Evolutionary conservation across 2,888 invertebrate species (phyloP), one percentile per base, ranked within the genome.

Genomic region (Drosophila quasianomalipes): DNA sequence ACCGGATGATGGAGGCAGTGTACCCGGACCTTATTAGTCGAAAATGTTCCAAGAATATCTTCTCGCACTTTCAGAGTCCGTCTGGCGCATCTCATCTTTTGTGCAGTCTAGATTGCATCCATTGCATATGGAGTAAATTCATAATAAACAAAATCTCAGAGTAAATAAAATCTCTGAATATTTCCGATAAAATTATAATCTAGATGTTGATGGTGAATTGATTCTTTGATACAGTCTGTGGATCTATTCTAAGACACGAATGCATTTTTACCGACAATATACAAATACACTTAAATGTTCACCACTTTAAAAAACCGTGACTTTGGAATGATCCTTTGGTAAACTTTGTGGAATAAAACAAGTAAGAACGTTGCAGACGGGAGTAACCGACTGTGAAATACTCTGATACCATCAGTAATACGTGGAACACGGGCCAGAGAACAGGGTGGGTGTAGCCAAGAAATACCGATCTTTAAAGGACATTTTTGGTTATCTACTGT

Each of bases 401-500:
- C 4, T 12, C 4, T 12, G 12, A 44, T 12, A 12, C 10, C 22
- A 12, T 22, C 10, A 22, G 1, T 41, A 39, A 41, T 41, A n/a
- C 10, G 1, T 35, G 35, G 35, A 41, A n/a, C n/a, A n/a, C n/a
- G 10, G n/a, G 39, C 1, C n/a, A n/a, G 10, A 41, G 1, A n/a
- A n/a, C n/a, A 41, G 10, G 10, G 4, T 12, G 5, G 0, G 2
- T 22, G 12, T 5, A 22, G 41, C 22, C 22, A 0, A 12, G 5
- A 44, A 44, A 44, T 22, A 22, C 44, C 4, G n/a, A 41, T 10
- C 1, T 41, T 10, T 41, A n/a, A 4, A n/a, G 4, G 9, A n/a
- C 0, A 4, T n/a, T 10, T 10, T 41, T 41, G n/a, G 39, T 4
- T n/a, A 1, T 4, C 9, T n/a, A n/a, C 4, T 0, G 1, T 10